Conservation (phyloP, 2,113 vertebrate genomes). For the Geococcyx californianus region DNA sequence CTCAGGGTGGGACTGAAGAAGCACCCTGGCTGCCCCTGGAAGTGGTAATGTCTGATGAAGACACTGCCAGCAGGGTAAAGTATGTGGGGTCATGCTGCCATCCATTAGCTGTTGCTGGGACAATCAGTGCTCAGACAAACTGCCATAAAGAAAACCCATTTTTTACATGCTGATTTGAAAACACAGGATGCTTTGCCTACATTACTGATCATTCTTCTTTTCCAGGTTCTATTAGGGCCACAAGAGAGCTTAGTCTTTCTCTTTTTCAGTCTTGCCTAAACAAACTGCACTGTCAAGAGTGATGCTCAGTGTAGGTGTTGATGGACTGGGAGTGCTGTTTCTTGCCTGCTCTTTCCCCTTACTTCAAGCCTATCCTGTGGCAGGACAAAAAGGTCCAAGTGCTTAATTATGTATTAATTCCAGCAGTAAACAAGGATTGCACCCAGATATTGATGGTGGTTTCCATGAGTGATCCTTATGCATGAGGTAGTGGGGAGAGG, state of each 20-base stretch:
- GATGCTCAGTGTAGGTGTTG: background rate
- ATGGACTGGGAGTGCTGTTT: background rate
- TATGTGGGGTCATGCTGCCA: background rate
- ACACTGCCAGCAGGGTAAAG: background rate
- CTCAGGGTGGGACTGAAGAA: background rate
- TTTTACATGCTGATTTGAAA: background rate
- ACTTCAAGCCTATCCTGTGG: background rate
- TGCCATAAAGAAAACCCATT: background rate
- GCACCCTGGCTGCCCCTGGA: background rate
- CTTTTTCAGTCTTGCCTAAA: background rate
- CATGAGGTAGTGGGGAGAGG: rapidly evolving
- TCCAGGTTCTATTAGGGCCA: background rate
- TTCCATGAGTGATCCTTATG: background rate
- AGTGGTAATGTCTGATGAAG: background rate
- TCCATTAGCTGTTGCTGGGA: background rate
- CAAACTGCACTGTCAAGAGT: background rate
- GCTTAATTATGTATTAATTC: background rate
- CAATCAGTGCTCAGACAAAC: background rate
- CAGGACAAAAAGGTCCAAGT: background rate
- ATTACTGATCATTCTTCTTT: background rate
- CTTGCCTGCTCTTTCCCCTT: background rate
- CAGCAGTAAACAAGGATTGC: background rate
- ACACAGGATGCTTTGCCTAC: background rate
- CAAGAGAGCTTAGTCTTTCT: background rate
- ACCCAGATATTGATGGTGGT: background rate